Conservation (phyloP, 2,888 invertebrate genomes). For the Platycheirus albimanus region DNA sequence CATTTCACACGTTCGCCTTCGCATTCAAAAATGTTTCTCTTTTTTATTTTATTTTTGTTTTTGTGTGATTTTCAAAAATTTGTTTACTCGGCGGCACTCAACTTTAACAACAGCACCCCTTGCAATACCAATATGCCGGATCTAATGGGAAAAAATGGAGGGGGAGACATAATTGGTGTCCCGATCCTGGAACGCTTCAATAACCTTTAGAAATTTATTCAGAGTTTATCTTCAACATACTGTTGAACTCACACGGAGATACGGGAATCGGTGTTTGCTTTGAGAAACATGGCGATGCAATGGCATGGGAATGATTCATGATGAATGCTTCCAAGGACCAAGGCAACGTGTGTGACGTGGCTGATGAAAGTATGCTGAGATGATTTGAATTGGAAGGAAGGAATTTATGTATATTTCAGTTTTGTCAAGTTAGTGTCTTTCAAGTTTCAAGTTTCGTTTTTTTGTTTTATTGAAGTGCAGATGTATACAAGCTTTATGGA, state of each 20-base stretch:
- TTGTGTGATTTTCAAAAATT: slow-evolving; percentile 15
- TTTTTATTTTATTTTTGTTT: background rate
- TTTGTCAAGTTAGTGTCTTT: background rate
- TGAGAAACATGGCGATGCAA: background rate
- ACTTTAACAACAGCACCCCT: background rate
- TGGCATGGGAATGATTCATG: slow-evolving; percentile 8
- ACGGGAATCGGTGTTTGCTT: background rate
- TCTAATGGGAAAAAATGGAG: background rate
- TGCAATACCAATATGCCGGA: background rate
- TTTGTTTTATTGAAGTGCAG: too few relatives aligned
- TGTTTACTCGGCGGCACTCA: slow-evolving; percentile 28
- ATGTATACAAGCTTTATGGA: too few relatives aligned
- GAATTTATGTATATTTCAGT: background rate
- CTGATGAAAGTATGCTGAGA: background rate
- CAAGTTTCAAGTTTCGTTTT: too few relatives aligned
- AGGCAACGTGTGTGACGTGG: background rate
- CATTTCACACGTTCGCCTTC: slow-evolving; percentile 34
- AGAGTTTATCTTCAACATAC: slow-evolving; percentile 10
- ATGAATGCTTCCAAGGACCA: slow-evolving; percentile 13
- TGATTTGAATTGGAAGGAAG: slow-evolving; percentile 10
- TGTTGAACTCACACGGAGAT: slow-evolving; percentile 1
- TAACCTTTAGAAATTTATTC: slow-evolving; percentile 5
- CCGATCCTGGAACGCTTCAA: slow-evolving; percentile 22
- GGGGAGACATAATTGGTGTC: slow-evolving; percentile 19
- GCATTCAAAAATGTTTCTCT: background rate